Percentiles rank a stretch among this genome's conserved stretches.
Conservation (phyloP, 2,888 invertebrate genomes). For the Plebejus argus region DNA sequence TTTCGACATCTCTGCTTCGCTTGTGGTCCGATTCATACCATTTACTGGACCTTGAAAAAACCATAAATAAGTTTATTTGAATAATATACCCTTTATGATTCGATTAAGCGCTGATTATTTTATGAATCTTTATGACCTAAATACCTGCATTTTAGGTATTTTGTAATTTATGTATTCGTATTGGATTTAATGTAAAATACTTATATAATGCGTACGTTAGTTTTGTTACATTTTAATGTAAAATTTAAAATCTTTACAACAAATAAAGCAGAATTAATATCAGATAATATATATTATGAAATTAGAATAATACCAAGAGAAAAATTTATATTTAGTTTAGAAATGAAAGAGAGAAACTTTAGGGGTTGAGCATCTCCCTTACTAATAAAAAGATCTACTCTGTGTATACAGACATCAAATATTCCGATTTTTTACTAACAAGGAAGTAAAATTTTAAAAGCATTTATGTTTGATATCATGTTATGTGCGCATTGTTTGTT, state of each 20-base stretch:
- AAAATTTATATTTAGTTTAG: neutral
- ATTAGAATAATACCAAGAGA: neutral
- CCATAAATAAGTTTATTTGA: neutral
- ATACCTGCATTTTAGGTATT: neutral
- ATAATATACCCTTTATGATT: neutral
- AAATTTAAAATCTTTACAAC: neutral
- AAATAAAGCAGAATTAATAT: neutral
- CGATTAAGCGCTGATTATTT: neutral
- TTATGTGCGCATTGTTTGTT: neutral
- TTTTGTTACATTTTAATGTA: neutral
- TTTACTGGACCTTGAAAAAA: slow-evolving; percentile 61
- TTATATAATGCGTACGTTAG: neutral
- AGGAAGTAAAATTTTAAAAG: neutral
- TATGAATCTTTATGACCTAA: neutral
- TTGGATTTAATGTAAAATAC: neutral
- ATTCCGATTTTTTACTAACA: neutral
- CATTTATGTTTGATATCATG: neutral
- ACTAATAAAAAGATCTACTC: neutral
- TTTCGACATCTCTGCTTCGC: slow-evolving; percentile 88
- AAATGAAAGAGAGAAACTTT: neutral
- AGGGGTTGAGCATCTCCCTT: neutral
- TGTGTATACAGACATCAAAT: neutral
- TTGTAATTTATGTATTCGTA: neutral
- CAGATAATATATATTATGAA: neutral
- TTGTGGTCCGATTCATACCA: slow-evolving; percentile 86